A percentile compares a stretch with the other conserved stretches of the same genome.
Conservation (phyloP, 2,797 vertebrate species). For the Eulemur coronatus region DNA sequence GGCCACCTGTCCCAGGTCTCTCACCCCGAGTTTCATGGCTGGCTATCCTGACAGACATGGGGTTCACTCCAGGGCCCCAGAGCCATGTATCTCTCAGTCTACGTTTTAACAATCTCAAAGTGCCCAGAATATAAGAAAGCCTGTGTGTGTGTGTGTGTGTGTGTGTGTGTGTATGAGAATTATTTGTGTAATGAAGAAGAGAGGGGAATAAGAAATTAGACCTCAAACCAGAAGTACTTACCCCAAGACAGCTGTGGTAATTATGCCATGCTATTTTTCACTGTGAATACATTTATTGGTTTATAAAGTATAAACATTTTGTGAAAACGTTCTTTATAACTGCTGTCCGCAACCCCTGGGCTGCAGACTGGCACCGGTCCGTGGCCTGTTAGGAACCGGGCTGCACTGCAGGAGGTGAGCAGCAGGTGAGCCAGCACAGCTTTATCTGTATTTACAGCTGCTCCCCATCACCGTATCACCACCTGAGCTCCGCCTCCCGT, state of each 20-base stretch:
- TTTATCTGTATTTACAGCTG: no score
- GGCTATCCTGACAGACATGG: neutral
- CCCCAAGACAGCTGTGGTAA: neutral
- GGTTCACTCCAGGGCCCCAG: neutral
- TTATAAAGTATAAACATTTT: slow-evolving; percentile 52
- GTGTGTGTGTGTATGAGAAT: neutral
- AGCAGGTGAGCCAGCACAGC: no score
- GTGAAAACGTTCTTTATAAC: slow-evolving; percentile 41
- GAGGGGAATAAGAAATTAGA: neutral
- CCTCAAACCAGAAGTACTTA: neutral
- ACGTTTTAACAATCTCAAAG: neutral
- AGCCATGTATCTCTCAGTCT: neutral
- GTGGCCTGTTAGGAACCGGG: no score
- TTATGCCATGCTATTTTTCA: neutral
- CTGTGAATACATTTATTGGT: slow-evolving; percentile 60
- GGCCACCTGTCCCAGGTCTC: neutral
- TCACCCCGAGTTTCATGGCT: neutral
- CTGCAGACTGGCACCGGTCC: no score
- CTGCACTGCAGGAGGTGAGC: no score
- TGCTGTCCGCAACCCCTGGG: no score
- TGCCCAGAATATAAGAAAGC: neutral
- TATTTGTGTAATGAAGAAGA: neutral
- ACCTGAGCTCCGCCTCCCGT: no score
- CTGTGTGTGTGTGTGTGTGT: neutral
- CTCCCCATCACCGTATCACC: no score